These are phyloP conservation scores for Bubo scandiacus DNA, from an alignment of 2,113 vertebrate species.

Conservation along the genomic window DNA sequence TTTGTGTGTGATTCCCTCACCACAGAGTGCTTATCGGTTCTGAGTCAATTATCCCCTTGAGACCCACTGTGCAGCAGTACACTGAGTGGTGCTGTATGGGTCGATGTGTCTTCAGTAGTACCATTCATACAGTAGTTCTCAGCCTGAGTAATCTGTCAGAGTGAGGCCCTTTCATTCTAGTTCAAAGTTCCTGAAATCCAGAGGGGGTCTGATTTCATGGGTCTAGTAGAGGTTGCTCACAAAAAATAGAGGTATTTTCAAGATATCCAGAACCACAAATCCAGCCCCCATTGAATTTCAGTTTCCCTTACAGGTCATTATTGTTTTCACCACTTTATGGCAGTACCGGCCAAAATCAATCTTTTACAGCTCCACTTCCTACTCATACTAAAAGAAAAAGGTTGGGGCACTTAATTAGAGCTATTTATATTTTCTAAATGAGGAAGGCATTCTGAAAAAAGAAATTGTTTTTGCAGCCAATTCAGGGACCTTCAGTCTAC, in stretches of 20 bases:
- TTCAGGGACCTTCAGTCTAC: slow-evolving; percentile 58
- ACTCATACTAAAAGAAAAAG: slow-evolving; percentile 18
- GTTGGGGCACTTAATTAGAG: slow-evolving; percentile 58
- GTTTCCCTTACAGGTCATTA: slow-evolving; percentile 28
- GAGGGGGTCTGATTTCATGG: not conserved
- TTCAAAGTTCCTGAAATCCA: slow-evolving; percentile 17
- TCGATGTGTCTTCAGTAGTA: not conserved
- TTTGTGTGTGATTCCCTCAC: not conserved
- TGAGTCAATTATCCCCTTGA: not conserved
- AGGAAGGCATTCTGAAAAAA: slow-evolving; percentile 69
- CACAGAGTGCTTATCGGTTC: not conserved
- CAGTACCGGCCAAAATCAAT: slow-evolving; percentile 14
- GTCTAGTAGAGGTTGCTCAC: slow-evolving; percentile 12
- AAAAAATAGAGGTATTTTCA: slow-evolving; percentile 27
- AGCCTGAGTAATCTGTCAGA: not conserved
- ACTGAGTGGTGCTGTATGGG: not conserved
- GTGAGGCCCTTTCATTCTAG: not conserved
- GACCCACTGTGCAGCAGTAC: not conserved
- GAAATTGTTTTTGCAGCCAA: slow-evolving; percentile 68
- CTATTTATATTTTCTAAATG: slow-evolving; percentile 62
- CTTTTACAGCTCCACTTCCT: slow-evolving; percentile 54
- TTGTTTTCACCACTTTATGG: slow-evolving; percentile 38
- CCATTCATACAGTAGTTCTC: not conserved
- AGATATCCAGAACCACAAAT: slow-evolving; percentile 22
- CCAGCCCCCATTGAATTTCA: not conserved